Base-by-base conservation (phyloP, 2,113 vertebrate species). In the Petrocephalus microphthalmus region DNA sequence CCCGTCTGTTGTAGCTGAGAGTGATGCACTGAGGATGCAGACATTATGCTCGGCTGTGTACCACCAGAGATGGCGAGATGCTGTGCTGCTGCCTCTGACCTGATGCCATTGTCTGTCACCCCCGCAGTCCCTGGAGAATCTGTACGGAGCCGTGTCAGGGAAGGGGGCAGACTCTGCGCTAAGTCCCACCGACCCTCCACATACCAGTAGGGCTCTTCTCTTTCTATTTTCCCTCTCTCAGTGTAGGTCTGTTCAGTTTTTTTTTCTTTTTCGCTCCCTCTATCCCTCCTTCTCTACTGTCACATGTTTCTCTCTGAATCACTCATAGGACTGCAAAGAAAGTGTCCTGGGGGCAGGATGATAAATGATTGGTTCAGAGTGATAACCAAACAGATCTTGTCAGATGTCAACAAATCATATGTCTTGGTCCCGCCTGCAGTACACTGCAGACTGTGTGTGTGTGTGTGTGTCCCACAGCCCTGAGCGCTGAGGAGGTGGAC, bases 121-220 rank as follows among this genome's bases (percentile, higher is more conserved):
- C 37, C 85, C 91, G 71, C 88, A 99, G 98, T 95, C 95, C 0
- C 96, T 98, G 97, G 98, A 99, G 92, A 98, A 95, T 92, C 94
- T 99, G 90, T 97, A 95, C 0, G 91, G 94, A 0, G 92, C 94
- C 17, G 91, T 94, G 0, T 86, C 95, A 0, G 94, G 95, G 2
- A 93, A 95, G 0, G 94, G 95, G 7, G 71, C 87, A 0, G 97
- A 97, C 0, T 89, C 92, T 0, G 17, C 93, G 0, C 89, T 91
- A 0, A 87, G 93, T 0, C 91, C 93, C 89, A 84, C 90, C 0
- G 95, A 96, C 81, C 94, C 94, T 83, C 94, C 94, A 0, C 92
- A 95, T 84, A 60, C 91, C 17, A 94, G 97, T 97, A 89, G 90
- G 93, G 45, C 8, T 17, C 42, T 49, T 57, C 19, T 51, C 17